Conservation (phyloP, 2,797 vertebrate species). For the Microctenopoma lineatum region DNA sequence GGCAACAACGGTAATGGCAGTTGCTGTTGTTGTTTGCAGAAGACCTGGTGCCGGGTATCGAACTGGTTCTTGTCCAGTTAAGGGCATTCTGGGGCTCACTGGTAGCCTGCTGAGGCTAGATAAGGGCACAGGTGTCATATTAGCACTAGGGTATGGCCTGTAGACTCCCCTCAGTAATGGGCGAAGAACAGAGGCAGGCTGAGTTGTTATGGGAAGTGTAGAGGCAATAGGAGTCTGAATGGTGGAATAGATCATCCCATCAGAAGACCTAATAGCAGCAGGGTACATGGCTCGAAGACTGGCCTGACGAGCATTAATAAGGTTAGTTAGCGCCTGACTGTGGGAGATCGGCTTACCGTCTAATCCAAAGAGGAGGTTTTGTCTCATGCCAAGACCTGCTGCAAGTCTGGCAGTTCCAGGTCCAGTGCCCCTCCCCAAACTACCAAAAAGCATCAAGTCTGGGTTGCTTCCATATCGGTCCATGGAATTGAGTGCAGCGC, state of each 20-base stretch:
- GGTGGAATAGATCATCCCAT: constrained; percentile 99
- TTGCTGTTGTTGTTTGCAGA: constrained; percentile 71
- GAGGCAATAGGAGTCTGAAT: constrained; percentile 98
- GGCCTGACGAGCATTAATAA: constrained; percentile 87
- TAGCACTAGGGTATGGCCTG: constrained; percentile 86
- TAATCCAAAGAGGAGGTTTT: constrained; percentile 87
- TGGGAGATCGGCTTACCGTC: constrained; percentile 86
- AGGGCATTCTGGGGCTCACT: constrained; percentile 86
- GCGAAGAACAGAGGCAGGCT: constrained; percentile 91
- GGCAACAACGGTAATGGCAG: constrained; percentile 54
- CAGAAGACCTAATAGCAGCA: constrained; percentile 91
- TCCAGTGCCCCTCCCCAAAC: constrained; percentile 77
- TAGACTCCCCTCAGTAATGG: constrained; percentile 92
- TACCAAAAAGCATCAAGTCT: constrained; percentile 89
- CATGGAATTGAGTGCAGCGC: constrained; percentile 97
- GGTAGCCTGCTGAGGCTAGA: constrained; percentile 91
- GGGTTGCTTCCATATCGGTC: constrained; percentile 90
- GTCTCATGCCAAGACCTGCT: constrained; percentile 86
- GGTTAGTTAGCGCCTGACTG: constrained; percentile 87
- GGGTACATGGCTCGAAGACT: constrained; percentile 92
- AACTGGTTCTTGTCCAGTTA: constrained; percentile 84
- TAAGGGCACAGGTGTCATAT: constrained; percentile 90
- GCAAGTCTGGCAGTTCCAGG: constrained; percentile 78
- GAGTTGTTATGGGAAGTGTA: constrained; percentile 97
- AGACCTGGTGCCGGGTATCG: constrained; percentile 87